Conservation (phyloP, 1,140 invertebrate species). For the Gryllus bimaculatus region DNA sequence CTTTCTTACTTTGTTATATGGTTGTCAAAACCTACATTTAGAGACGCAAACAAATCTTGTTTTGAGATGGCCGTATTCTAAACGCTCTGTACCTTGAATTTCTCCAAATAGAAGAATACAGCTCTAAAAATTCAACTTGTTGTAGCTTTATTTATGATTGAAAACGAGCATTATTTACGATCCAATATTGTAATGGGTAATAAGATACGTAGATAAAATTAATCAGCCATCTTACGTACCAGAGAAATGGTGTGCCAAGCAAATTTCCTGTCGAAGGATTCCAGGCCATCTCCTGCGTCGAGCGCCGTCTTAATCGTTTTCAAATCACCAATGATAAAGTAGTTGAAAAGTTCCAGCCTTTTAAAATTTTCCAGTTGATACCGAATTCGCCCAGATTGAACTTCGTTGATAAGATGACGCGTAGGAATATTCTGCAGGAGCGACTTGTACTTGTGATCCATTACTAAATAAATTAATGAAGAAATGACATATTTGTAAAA, state of each 20-base stretch:
- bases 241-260: conserved; percentile 51
- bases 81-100: no score
- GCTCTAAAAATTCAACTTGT: no score
- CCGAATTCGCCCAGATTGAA: conserved; percentile 42
- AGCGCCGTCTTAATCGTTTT: conserved; percentile 60
- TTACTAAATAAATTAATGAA: conserved; percentile 42
- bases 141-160: no score
- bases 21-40: no score
- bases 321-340: conserved; percentile 66
- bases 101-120: no score
- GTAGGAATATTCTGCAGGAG: conserved; percentile 78
- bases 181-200: no score
- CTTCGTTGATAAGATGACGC: conserved; percentile 66
- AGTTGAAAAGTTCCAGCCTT: conserved; percentile 78
- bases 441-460: conserved; percentile 89
- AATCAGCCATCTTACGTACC: conserved; percentile 29
- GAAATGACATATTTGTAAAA: neutral
- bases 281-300: conserved; percentile 39
- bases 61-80: no score
- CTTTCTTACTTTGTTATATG: no score
- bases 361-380: conserved; percentile 59
- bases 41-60: no score
- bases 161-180: no score
- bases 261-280: conserved; percentile 42
- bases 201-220: no score